Conservation (phyloP, 2,888 invertebrate species). For the Chrysina gloriosa region DNA sequence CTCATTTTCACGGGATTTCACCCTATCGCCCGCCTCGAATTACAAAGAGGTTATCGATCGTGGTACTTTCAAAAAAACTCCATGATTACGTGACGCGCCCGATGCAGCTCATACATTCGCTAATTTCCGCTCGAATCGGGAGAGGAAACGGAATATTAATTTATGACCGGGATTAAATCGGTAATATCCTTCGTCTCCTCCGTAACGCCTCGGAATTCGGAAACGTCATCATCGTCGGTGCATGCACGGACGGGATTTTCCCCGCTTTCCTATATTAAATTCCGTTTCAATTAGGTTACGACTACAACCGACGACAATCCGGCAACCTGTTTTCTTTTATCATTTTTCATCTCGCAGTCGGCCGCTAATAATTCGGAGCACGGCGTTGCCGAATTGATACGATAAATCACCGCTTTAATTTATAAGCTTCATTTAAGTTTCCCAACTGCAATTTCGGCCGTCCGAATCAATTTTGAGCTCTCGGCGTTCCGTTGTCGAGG, state of each 20-base stretch:
- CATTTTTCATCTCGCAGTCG: slow-evolving; percentile 26
- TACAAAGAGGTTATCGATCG: slow-evolving; percentile 1
- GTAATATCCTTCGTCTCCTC: too few species aligned
- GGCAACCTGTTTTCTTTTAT: slow-evolving; percentile 9
- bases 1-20: neutral
- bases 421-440: slow-evolving; percentile 32
- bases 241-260: too few species aligned
- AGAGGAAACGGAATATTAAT: neutral
- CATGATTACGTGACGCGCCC: too few species aligned
- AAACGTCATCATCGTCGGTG: too few species aligned
- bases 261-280: too few species aligned
- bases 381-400: neutral
- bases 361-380: neutral
- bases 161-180: neutral
- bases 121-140: neutral
- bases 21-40: neutral
- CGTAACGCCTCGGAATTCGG: too few species aligned
- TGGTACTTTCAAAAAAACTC: too few species aligned
- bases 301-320: neutral
- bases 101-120: neutral
- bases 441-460: slow-evolving; percentile 15
- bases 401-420: slow-evolving; percentile 22
- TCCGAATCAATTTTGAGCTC: slow-evolving; percentile 31
- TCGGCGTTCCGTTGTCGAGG: neutral
- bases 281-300: slow-evolving; percentile 18